A percentile compares a stretch with the other conserved stretches of the same genome.
phyloP scores from a whole-genome alignment of 2,888 invertebrate genomes.

The Andrena minutula region DNA sequence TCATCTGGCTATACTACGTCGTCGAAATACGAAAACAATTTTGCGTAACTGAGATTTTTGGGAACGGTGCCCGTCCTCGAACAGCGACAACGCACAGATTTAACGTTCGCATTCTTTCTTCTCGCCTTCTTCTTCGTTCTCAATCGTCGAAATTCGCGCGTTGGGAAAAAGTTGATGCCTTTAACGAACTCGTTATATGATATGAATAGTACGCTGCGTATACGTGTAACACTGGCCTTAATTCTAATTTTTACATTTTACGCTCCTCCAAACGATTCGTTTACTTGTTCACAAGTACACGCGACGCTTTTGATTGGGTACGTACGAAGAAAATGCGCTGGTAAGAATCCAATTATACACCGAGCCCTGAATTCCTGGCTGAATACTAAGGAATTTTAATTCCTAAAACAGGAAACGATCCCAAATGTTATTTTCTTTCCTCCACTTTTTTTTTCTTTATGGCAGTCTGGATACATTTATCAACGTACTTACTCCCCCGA shows the following conservation, averaged over 20 bases:
- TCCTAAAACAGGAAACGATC: slow-evolving; percentile 31
- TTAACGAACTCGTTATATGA: slow-evolving; percentile 81
- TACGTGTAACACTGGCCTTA: slow-evolving; percentile 85
- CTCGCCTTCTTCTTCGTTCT: slow-evolving; percentile 2
- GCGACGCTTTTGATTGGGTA: slow-evolving; percentile 65
- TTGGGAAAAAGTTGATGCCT: slow-evolving; percentile 65
- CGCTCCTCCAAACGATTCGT: slow-evolving; percentile 62
- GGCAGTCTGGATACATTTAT: slow-evolving; percentile 61
- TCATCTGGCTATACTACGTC: slow-evolving; percentile 51
- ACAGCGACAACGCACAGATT: slow-evolving; percentile 49
- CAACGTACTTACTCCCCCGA: slow-evolving; percentile 60
- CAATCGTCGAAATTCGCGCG: slow-evolving; percentile 39
- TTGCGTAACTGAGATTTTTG: slow-evolving; percentile 52
- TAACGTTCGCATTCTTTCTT: slow-evolving; percentile 26
- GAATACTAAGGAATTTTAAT: slow-evolving; percentile 24
- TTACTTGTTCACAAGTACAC: slow-evolving; percentile 63
- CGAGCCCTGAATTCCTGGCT: slow-evolving; percentile 26
- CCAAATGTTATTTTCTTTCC: slow-evolving; percentile 7
- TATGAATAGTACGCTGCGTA: slow-evolving; percentile 85
- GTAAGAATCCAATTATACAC: slow-evolving; percentile 47
- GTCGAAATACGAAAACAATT: slow-evolving; percentile 58
- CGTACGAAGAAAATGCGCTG: slow-evolving; percentile 61
- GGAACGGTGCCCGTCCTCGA: slow-evolving; percentile 25
- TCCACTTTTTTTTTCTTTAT: slow-evolving; percentile 29
- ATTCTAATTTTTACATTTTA: slow-evolving; percentile 83